phyloP scores from a whole-genome alignment of 2,797 vertebrate genomes.

The Danio albolineatus region DNA sequence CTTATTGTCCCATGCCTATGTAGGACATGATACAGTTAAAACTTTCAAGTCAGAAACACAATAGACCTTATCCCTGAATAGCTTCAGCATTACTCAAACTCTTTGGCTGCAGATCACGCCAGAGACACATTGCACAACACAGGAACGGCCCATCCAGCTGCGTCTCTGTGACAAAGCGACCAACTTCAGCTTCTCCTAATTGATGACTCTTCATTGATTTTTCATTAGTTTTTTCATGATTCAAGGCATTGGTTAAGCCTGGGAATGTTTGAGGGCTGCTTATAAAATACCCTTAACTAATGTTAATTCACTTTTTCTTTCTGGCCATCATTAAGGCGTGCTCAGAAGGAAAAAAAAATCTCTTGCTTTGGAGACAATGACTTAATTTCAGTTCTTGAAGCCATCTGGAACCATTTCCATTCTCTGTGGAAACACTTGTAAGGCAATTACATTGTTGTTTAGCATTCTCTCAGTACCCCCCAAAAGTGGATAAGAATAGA shows the following conservation, averaged over 20 bases:
- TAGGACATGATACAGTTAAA: slow-evolving; percentile 68
- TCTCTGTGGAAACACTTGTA: slow-evolving; percentile 17
- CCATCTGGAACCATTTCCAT: slow-evolving; percentile 22
- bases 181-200: slow-evolving; percentile 39
- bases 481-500: slow-evolving; percentile 58
- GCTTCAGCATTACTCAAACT: slow-evolving; percentile 67
- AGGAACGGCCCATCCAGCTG: slow-evolving; percentile 69
- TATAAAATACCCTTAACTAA: not conserved
- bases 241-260: slow-evolving; percentile 27
- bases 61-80: slow-evolving; percentile 69
- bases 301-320: slow-evolving; percentile 9
- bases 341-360: not conserved
- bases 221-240: slow-evolving; percentile 12
- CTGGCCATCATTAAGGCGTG: not conserved
- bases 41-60: slow-evolving; percentile 67
- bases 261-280: slow-evolving; percentile 7
- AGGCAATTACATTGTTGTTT: slow-evolving; percentile 21
- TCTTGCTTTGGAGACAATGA: slow-evolving; percentile 9
- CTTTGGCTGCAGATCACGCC: slow-evolving; percentile 63
- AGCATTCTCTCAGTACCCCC: slow-evolving; percentile 55
- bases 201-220: slow-evolving; percentile 37
- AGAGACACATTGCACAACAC: slow-evolving; percentile 69
- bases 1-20: too few relatives aligned
- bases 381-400: slow-evolving; percentile 26
- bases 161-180: slow-evolving; percentile 40